Percentiles rank a stretch among this genome's conserved stretches.
Conservation (phyloP, 2,113 vertebrate species). For the Actinemys pallida region DNA sequence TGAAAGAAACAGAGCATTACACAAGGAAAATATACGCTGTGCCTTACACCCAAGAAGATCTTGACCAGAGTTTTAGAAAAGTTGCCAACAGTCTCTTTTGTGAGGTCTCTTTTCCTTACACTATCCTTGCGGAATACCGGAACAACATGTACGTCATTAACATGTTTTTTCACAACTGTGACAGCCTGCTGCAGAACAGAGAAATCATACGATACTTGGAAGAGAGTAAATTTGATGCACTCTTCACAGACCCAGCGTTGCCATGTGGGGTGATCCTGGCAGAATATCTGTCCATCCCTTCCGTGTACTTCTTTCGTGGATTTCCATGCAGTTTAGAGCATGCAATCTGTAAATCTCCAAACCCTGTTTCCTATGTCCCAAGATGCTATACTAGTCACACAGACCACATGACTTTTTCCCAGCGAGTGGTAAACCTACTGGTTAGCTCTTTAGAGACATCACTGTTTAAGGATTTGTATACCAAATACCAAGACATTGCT, state of each 20-base stretch:
- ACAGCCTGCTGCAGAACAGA: constrained; percentile 78
- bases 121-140: neutral
- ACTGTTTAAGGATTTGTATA: constrained; percentile 74
- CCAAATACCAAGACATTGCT: constrained; percentile 73
- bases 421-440: constrained; percentile 83
- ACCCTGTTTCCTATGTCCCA: constrained; percentile 79
- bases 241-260: constrained; percentile 83
- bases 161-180: constrained; percentile 37
- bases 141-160: neutral
- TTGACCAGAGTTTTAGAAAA: neutral
- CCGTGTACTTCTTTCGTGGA: constrained; percentile 82
- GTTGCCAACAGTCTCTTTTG: constrained; percentile 18
- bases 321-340: constrained; percentile 82
- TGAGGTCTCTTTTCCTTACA: neutral
- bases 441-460: constrained; percentile 74
- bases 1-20: constrained; percentile 80
- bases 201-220: constrained; percentile 70
- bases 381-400: constrained; percentile 79
- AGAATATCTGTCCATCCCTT: constrained; percentile 78
- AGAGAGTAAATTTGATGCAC: constrained; percentile 78
- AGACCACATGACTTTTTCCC: constrained; percentile 84
- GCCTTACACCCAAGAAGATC: constrained; percentile 61
- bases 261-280: constrained; percentile 80
- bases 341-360: constrained; percentile 73
- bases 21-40: constrained; percentile 70